Evolutionary conservation across 2,113 vertebrate species (phyloP).

Genomic region (Ailurus styani): DNA sequence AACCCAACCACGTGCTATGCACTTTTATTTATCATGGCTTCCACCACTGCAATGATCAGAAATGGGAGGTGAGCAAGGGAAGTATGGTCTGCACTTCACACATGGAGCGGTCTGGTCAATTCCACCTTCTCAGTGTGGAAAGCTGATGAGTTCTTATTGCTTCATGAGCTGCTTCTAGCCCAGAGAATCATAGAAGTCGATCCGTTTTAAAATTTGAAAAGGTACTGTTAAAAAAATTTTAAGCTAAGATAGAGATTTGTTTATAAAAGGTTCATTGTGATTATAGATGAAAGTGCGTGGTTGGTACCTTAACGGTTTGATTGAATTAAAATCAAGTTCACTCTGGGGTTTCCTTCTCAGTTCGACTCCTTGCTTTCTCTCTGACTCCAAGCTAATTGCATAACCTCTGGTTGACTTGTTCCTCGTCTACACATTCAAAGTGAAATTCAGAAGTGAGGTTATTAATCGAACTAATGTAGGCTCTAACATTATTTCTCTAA

Average conservation of each 20-base stretch:
- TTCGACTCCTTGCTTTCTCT: slow-evolving; percentile 65
- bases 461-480: slow-evolving; percentile 63
- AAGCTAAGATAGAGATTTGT: slow-evolving; percentile 55
- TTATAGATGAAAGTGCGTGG: slow-evolving; percentile 62
- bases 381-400: slow-evolving; percentile 72
- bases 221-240: slow-evolving; percentile 39
- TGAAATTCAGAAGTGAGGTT: slow-evolving; percentile 62
- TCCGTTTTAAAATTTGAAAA: slow-evolving; percentile 50
- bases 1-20: background rate
- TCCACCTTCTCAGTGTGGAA: background rate
- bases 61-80: background rate
- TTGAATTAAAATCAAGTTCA: slow-evolving; percentile 74
- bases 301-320: slow-evolving; percentile 65
- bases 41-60: background rate
- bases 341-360: slow-evolving; percentile 63
- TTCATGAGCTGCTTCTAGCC: slow-evolving; percentile 10
- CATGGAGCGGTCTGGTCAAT: background rate
- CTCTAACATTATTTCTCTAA: slow-evolving; percentile 64
- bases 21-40: slow-evolving; percentile 21
- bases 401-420: slow-evolving; percentile 72
- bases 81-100: background rate
- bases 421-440: slow-evolving; percentile 68
- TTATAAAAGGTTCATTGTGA: slow-evolving; percentile 73
- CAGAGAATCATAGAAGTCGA: slow-evolving; percentile 38
- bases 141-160: slow-evolving; percentile 29